phyloP scores from a whole-genome alignment of 1,140 invertebrate species.

The Diabrotica virgifera region DNA sequence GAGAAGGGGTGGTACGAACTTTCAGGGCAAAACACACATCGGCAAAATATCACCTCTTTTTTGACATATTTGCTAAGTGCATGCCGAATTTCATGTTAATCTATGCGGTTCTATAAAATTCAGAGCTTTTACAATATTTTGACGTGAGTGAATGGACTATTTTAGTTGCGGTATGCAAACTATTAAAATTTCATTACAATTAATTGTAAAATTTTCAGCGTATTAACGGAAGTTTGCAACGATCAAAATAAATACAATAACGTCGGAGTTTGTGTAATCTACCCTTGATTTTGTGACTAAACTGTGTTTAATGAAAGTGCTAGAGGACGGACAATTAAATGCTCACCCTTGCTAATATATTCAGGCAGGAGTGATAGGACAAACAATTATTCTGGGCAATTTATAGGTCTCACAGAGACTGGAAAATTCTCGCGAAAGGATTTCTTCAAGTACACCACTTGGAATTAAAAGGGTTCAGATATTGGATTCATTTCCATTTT shows the following conservation, averaged over 20 bases:
- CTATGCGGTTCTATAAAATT: too few relatives aligned
- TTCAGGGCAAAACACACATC: too few relatives aligned
- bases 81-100: too few relatives aligned
- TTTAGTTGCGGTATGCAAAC: too few relatives aligned
- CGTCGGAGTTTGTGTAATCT: neutral
- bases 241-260: neutral
- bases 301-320: conserved; percentile 2
- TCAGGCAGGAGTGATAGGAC: conserved; percentile 1
- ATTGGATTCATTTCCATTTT: neutral
- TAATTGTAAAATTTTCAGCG: too few relatives aligned
- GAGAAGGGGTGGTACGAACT: too few relatives aligned
- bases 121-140: too few relatives aligned
- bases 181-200: too few relatives aligned
- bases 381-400: neutral
- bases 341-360: conserved; percentile 1
- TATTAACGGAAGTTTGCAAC: neutral
- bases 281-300: conserved; percentile 2
- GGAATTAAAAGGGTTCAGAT: neutral
- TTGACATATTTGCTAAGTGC: too few relatives aligned
- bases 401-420: neutral
- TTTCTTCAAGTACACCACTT: conserved; percentile 1
- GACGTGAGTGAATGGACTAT: too few relatives aligned
- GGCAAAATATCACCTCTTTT: too few relatives aligned
- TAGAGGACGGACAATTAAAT: neutral
- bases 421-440: neutral